Evolutionary conservation across 2,797 vertebrate genomes (phyloP).

Genomic region (Paratrypauchen microcephalus): DNA sequence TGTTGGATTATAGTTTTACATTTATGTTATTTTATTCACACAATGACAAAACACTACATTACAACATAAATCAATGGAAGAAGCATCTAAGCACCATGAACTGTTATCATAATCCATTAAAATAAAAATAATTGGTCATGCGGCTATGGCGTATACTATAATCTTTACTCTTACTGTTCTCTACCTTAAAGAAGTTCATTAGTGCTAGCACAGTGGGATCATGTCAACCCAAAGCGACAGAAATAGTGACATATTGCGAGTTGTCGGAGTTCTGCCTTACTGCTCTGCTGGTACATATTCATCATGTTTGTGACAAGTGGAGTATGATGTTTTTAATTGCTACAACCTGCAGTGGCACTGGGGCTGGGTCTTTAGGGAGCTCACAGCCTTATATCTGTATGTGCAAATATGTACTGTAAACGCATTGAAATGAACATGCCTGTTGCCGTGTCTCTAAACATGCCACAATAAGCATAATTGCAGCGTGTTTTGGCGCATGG

Average conservation of each 20-base stretch:
- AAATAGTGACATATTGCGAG: constrained; percentile 53
- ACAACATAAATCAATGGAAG: neutral
- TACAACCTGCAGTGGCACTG: constrained; percentile 66
- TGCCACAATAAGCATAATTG: constrained; percentile 60
- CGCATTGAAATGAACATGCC: constrained; percentile 25
- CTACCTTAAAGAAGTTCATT: constrained; percentile 20
- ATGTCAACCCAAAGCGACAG: constrained; percentile 21
- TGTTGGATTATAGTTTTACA: too few species aligned
- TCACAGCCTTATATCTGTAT: constrained; percentile 23
- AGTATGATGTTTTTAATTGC: constrained; percentile 77
- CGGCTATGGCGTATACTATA: neutral
- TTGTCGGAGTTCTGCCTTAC: constrained; percentile 60
- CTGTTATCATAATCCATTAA: neutral
- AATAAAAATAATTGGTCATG: neutral
- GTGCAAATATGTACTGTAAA: constrained; percentile 22
- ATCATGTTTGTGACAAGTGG: constrained; percentile 74
- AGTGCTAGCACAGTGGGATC: constrained; percentile 30
- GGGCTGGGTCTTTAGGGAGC: constrained; percentile 63
- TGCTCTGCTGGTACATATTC: constrained; percentile 70
- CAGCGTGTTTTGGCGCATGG: constrained; percentile 34
- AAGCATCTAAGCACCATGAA: neutral
- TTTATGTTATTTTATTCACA: too few species aligned
- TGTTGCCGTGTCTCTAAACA: constrained; percentile 28
- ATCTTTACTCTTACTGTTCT: constrained; percentile 1
- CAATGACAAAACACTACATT: neutral